A percentile compares a stretch with the other conserved stretches of the same genome.
Conservation (phyloP, 2,888 invertebrate genomes). For the Coelinius sp. region DNA sequence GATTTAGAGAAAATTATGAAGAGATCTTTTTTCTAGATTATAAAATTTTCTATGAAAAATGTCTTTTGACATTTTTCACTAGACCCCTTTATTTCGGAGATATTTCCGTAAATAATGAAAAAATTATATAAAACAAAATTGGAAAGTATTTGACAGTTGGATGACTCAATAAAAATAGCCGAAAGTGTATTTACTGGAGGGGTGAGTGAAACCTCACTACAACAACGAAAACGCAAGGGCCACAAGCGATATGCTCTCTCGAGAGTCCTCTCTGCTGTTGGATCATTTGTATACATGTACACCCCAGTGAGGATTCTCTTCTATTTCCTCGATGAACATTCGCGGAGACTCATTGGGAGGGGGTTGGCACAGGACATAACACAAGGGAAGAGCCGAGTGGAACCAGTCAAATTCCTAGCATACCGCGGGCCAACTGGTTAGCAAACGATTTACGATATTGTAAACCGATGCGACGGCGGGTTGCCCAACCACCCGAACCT, state of each 20-base stretch:
- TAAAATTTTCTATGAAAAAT: too few species aligned
- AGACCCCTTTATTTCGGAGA: too few species aligned
- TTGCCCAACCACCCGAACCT: conserved; percentile 62
- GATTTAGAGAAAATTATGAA: too few species aligned
- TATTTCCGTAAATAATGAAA: too few species aligned
- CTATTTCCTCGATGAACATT: conserved; percentile 38
- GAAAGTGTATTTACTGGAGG: conserved; percentile 41
- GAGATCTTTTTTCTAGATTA: too few species aligned
- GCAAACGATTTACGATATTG: conserved; percentile 70
- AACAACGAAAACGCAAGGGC: conserved; percentile 56
- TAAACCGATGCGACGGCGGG: conserved; percentile 67
- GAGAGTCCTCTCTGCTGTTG: conserved; percentile 40
- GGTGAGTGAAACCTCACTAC: conserved; percentile 52
- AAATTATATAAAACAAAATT: too few species aligned
- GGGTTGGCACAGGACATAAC: conserved; percentile 27
- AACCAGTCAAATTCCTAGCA: conserved; percentile 65
- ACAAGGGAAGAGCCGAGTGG: conserved; percentile 45
- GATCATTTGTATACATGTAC: conserved; percentile 36
- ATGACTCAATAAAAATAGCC: not conserved
- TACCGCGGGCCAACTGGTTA: conserved; percentile 69
- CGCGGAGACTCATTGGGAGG: conserved; percentile 32
- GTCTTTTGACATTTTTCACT: too few species aligned
- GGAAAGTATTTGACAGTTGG: not conserved
- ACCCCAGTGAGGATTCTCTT: conserved; percentile 38
- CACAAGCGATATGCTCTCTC: conserved; percentile 56